A percentile compares a stretch with the other conserved stretches of the same genome.
These are phyloP conservation scores for Ataeniobius toweri DNA, from an alignment of 2,797 vertebrate species.

Conservation along the genomic window DNA sequence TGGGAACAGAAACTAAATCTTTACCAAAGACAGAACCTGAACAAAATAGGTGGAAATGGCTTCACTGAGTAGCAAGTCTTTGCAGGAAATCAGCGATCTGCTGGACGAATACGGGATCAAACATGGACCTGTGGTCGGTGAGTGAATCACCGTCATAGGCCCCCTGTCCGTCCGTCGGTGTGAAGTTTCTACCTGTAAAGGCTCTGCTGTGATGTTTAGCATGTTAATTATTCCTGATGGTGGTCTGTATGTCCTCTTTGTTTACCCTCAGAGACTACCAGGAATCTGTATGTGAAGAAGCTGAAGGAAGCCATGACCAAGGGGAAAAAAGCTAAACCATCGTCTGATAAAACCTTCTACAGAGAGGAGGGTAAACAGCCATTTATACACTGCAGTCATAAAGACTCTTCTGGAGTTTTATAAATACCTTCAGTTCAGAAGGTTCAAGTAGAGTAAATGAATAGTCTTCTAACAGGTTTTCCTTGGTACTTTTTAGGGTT, in stretches of 20 bases:
- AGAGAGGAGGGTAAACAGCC: conserved; percentile 70
- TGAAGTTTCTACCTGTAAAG: background rate
- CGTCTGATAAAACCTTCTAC: conserved; percentile 74
- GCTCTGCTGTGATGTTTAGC: background rate
- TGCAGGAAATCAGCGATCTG: conserved; percentile 68
- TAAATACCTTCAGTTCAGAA: background rate
- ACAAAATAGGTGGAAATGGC: conserved; percentile 33
- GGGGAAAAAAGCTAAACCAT: conserved; percentile 35
- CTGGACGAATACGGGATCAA: conserved; percentile 81
- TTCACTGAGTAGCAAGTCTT: conserved; percentile 60
- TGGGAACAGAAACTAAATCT: conserved; percentile 17
- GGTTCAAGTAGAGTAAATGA: background rate
- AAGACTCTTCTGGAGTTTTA: background rate
- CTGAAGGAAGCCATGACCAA: conserved; percentile 78
- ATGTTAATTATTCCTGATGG: background rate
- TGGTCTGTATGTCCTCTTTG: background rate
- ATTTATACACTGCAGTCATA: background rate
- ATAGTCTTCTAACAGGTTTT: background rate
- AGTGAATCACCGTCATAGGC: conserved; percentile 44
- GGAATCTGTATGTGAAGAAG: conserved; percentile 80
- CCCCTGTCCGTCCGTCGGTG: background rate
- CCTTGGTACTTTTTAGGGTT: background rate
- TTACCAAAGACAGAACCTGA: conserved; percentile 1
- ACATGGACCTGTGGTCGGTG: conserved; percentile 82
- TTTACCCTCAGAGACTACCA: conserved; percentile 67